phyloP scores from a whole-genome alignment of 2,797 vertebrate genomes.

The Acrossocheilus wenchowensis region DNA sequence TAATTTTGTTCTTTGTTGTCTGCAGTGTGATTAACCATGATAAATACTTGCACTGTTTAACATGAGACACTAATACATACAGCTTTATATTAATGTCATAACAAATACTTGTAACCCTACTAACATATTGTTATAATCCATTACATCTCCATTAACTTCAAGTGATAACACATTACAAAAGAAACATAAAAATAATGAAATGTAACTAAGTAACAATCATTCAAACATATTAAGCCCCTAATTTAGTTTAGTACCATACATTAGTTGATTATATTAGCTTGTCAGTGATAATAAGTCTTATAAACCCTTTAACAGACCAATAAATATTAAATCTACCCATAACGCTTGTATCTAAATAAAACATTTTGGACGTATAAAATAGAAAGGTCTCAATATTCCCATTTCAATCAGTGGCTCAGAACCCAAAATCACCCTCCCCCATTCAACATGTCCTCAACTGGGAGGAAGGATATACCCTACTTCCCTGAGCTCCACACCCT shows the following conservation, averaged over 20 bases:
- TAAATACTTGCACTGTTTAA: constrained; percentile 15
- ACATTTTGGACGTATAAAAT: background rate
- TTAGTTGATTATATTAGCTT: background rate
- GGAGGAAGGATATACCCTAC: constrained; percentile 79
- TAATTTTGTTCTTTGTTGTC: background rate
- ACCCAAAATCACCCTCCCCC: constrained; percentile 50
- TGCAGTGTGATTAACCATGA: background rate
- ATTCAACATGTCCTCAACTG: constrained; percentile 66
- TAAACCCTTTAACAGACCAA: background rate
- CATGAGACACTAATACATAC: background rate
- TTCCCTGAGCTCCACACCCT: constrained; percentile 74
- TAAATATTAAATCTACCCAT: background rate
- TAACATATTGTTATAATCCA: constrained; percentile 37
- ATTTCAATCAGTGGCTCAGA: constrained; percentile 37
- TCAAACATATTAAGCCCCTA: constrained; percentile 44
- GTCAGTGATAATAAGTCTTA: background rate
- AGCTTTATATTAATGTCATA: constrained; percentile 1
- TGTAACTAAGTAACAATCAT: constrained; percentile 41
- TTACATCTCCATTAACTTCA: constrained; percentile 43
- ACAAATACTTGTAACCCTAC: background rate
- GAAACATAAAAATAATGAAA: constrained; percentile 15
- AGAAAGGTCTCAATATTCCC: constrained; percentile 41
- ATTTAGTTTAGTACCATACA: background rate
- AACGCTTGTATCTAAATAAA: background rate
- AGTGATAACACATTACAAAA: constrained; percentile 1